phyloP scores from a whole-genome alignment of 2,888 invertebrate species.

The Leptopilina myrica region DNA sequence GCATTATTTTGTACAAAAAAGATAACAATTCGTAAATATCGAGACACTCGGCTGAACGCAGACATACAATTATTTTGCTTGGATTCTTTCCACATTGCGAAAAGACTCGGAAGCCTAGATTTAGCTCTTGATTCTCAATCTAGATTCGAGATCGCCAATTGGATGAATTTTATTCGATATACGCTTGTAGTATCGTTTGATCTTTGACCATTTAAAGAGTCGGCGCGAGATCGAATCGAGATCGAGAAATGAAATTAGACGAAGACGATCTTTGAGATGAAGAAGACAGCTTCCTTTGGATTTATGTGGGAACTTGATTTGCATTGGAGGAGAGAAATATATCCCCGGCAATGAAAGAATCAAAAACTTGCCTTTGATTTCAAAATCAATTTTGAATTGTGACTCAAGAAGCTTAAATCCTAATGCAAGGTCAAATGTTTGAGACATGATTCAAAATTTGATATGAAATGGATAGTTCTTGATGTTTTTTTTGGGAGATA shows the following conservation, averaged over 20 bases:
- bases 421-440: no score
- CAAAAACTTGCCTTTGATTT: background rate
- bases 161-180: constrained; percentile 4
- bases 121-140: constrained; percentile 30
- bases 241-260: constrained; percentile 22
- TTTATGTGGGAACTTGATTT: constrained; percentile 31
- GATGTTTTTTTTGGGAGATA: no score
- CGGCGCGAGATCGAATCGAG: constrained; percentile 14
- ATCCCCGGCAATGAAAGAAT: background rate
- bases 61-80: constrained; percentile 26
- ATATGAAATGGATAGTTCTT: background rate
- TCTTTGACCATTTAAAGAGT: constrained; percentile 31
- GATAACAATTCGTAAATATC: background rate
- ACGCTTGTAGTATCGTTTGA: constrained; percentile 13
- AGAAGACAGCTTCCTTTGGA: constrained; percentile 25
- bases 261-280: constrained; percentile 4
- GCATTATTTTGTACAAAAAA: background rate
- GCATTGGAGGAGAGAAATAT: background rate
- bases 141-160: constrained; percentile 18
- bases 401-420: no score
- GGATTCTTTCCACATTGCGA: constrained; percentile 18
- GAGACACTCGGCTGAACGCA: background rate
- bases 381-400: no score
- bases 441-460: no score
- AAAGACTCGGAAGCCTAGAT: constrained; percentile 28